Conservation (phyloP, 2,797 vertebrate genomes). For the Antennarius maculatus region DNA sequence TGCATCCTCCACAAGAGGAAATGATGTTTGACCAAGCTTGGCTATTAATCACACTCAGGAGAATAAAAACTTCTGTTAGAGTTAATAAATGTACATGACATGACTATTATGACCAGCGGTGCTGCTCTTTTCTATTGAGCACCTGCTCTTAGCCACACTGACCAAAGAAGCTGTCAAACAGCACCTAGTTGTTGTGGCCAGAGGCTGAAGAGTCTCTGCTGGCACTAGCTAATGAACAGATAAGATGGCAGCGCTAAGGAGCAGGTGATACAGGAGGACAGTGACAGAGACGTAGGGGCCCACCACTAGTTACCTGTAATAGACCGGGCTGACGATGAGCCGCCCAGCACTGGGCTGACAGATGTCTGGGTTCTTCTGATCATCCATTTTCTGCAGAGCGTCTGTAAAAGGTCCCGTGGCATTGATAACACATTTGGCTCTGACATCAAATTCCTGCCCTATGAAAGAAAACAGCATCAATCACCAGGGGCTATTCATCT, state of each 20-base stretch:
- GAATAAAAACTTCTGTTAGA: slow-evolving; percentile 39
- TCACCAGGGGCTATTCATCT: slow-evolving; percentile 86
- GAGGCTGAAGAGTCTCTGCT: slow-evolving; percentile 53
- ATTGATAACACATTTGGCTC: slow-evolving; percentile 99
- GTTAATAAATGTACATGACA: slow-evolving; percentile 20
- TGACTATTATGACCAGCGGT: slow-evolving; percentile 22
- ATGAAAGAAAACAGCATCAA: slow-evolving; percentile 92
- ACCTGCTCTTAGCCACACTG: slow-evolving; percentile 32
- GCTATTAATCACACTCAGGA: slow-evolving; percentile 20
- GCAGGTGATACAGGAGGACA: slow-evolving; percentile 69
- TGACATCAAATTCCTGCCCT: slow-evolving; percentile 97
- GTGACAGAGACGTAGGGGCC: slow-evolving; percentile 89
- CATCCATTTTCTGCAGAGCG: slow-evolving; percentile 93
- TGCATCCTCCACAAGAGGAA: slow-evolving; percentile 41
- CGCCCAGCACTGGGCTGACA: slow-evolving; percentile 94
- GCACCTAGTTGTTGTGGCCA: slow-evolving; percentile 69
- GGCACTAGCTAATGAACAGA: slow-evolving; percentile 75
- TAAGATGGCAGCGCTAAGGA: slow-evolving; percentile 68
- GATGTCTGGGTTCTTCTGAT: slow-evolving; percentile 87
- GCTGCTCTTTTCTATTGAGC: slow-evolving; percentile 32
- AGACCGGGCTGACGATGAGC: slow-evolving; percentile 93
- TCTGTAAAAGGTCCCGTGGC: slow-evolving; percentile 98
- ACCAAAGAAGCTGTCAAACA: slow-evolving; percentile 78
- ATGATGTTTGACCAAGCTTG: slow-evolving; percentile 37
- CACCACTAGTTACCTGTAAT: slow-evolving; percentile 93